Percentiles rank a stretch among this genome's conserved stretches.
These are phyloP conservation scores for Bradysia coprophila DNA, from an alignment of 1,140 invertebrate genomes.

Conservation along the genomic window DNA sequence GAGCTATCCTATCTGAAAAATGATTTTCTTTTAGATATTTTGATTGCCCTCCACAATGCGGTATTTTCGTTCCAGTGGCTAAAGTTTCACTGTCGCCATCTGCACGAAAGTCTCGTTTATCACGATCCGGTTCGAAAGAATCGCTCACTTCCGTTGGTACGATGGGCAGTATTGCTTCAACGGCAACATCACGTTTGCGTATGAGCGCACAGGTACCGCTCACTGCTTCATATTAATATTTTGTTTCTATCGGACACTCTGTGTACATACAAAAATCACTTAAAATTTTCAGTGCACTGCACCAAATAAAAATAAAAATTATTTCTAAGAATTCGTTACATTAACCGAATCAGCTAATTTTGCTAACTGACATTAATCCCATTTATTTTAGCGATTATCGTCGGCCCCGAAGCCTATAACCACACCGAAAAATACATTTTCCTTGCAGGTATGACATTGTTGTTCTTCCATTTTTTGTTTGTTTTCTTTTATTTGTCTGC, in stretches of 20 bases:
- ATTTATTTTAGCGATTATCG: background rate
- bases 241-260: background rate
- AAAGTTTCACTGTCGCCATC: constrained; percentile 71
- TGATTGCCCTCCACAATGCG: constrained; percentile 73
- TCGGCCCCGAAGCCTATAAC: constrained; percentile 10
- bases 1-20: background rate
- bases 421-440: constrained; percentile 22
- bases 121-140: constrained; percentile 65
- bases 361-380: too few relatives aligned
- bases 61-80: constrained; percentile 77
- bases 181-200: constrained; percentile 23
- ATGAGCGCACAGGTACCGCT: constrained; percentile 23
- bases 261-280: too few relatives aligned
- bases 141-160: constrained; percentile 62
- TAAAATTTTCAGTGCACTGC: background rate
- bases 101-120: constrained; percentile 43
- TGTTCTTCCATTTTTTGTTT: background rate
- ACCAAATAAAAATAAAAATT: too few relatives aligned
- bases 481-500: constrained; percentile 4
- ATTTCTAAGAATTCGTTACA: background rate
- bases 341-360: background rate
- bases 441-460: constrained; percentile 22
- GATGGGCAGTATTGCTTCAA: constrained; percentile 48
- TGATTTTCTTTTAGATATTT: constrained; percentile 59
- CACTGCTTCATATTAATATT: background rate